A percentile compares a stretch with the other conserved stretches of the same genome.
These are phyloP conservation scores for Sicus ferrugineus DNA, from an alignment of 2,888 invertebrate genomes.

Conservation along the genomic window DNA sequence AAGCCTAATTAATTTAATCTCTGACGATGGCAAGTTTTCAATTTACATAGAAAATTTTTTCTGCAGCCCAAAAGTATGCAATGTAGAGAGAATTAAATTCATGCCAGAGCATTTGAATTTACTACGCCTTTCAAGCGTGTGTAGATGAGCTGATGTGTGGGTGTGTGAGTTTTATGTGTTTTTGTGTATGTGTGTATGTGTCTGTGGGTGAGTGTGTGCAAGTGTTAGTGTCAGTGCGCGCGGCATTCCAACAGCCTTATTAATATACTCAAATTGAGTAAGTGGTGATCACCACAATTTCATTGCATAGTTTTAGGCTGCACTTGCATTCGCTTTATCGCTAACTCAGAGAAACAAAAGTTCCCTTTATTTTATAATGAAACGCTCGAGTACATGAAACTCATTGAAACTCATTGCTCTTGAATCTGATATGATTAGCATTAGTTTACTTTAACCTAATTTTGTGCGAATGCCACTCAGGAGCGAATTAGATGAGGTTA, in stretches of 20 bases:
- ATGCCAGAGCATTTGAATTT: not conserved
- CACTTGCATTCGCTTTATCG: not conserved
- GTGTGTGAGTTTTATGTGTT: not conserved
- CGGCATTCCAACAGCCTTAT: too few relatives aligned
- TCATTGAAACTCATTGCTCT: not conserved
- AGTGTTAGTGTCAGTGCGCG: too few relatives aligned
- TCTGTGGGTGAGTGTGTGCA: not conserved
- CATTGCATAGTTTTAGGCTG: not conserved
- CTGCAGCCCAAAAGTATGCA: constrained; percentile 5
- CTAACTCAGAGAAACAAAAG: not conserved
- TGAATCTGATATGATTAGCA: not conserved
- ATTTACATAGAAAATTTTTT: constrained; percentile 22
- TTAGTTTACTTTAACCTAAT: constrained; percentile 8
- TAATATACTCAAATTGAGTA: too few relatives aligned
- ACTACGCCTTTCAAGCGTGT: not conserved
- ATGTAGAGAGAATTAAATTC: not conserved
- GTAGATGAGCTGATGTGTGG: not conserved
- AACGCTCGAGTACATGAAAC: not conserved
- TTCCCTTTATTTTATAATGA: too few relatives aligned
- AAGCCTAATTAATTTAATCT: constrained; percentile 17
- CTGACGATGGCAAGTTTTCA: constrained; percentile 10
- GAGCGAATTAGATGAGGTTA: constrained; percentile 1
- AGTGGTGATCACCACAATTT: too few relatives aligned
- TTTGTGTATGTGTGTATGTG: not conserved
- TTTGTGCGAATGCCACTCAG: not conserved